phyloP scores from a whole-genome alignment of 2,888 invertebrate genomes.

The Microdon myrmicae region DNA sequence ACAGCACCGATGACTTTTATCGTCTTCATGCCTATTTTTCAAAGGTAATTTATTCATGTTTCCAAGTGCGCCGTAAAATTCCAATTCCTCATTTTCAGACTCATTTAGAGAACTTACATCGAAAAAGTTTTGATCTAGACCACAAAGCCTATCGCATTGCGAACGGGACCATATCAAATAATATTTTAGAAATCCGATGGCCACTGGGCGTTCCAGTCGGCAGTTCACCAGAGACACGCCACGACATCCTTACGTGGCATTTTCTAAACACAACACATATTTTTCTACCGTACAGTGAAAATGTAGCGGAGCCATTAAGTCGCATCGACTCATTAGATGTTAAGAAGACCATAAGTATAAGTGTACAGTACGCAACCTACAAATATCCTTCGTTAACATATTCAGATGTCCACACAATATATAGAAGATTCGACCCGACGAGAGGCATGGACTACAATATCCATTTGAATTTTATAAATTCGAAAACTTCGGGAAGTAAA shows the following conservation, averaged over 20 bases:
- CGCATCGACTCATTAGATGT: constrained; percentile 78
- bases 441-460: constrained; percentile 87
- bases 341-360: constrained; percentile 69
- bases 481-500: constrained; percentile 61
- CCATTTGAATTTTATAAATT: constrained; percentile 74
- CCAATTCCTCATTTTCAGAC: constrained; percentile 60
- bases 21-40: constrained; percentile 79
- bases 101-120: constrained; percentile 67
- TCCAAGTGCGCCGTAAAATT: background rate
- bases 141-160: constrained; percentile 65
- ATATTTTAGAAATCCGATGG: constrained; percentile 73
- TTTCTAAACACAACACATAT: constrained; percentile 87
- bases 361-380: constrained; percentile 68
- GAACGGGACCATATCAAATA: constrained; percentile 69
- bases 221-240: constrained; percentile 76
- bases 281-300: constrained; percentile 83
- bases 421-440: constrained; percentile 81
- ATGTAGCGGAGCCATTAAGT: constrained; percentile 73
- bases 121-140: constrained; percentile 61
- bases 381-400: constrained; percentile 70
- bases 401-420: constrained; percentile 74
- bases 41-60: constrained; percentile 67
- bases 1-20: constrained; percentile 73
- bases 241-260: constrained; percentile 87
- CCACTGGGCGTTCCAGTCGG: constrained; percentile 78